phyloP scores from a whole-genome alignment of 2,888 invertebrate species.

The Andrena hattorfiana region DNA sequence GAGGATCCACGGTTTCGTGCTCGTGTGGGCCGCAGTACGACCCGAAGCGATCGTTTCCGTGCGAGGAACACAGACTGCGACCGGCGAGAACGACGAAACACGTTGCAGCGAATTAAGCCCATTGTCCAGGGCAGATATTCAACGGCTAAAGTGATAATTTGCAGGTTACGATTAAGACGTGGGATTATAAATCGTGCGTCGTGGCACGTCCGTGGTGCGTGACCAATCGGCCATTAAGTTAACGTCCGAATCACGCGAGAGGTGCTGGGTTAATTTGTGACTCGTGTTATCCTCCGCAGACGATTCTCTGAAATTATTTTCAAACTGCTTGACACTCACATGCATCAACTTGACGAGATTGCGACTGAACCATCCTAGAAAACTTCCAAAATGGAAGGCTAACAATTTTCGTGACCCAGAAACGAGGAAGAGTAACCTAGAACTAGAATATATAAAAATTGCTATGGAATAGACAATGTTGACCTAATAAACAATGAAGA shows the following conservation, averaged over 20 bases:
- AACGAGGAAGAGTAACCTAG: background rate
- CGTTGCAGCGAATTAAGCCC: conserved; percentile 27
- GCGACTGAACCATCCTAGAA: conserved; percentile 25
- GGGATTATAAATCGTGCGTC: conserved; percentile 75
- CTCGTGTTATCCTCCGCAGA: conserved; percentile 61
- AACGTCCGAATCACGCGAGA: conserved; percentile 78
- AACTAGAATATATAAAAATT: no score
- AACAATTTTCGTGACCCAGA: background rate
- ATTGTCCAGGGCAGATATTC: conserved; percentile 63
- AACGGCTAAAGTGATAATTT: conserved; percentile 77
- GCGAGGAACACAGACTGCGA: conserved; percentile 30
- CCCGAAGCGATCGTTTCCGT: conserved; percentile 25
- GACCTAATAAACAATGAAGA: no score
- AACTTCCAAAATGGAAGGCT: conserved; percentile 19
- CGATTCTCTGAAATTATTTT: conserved; percentile 68
- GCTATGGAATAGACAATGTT: no score
- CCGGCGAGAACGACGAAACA: conserved; percentile 29
- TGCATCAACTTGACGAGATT: conserved; percentile 26
- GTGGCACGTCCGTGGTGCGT: conserved; percentile 75
- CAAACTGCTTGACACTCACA: conserved; percentile 40
- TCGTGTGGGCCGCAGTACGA: background rate
- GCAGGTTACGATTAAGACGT: conserved; percentile 78
- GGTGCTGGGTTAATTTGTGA: conserved; percentile 78
- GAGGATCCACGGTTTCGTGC: conserved; percentile 13
- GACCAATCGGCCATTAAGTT: conserved; percentile 79